Evolutionary conservation across 2,888 invertebrate species (phyloP), one percentile per base, ranked within the genome.

Genomic region (Acleris sparsana): DNA sequence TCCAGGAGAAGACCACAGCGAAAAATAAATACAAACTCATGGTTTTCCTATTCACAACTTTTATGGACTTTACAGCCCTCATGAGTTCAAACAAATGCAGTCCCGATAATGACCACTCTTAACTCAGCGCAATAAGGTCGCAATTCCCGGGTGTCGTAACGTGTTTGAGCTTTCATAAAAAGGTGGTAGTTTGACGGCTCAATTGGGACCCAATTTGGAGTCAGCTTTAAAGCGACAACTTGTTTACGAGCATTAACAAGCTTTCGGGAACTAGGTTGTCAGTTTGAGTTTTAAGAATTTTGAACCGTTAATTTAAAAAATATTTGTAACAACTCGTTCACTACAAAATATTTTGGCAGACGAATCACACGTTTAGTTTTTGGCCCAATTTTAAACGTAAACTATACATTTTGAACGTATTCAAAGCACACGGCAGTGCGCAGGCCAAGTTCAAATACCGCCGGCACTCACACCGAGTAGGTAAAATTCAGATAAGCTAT

Each of bases 121-220:
- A 56, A 46, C 20, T 16, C 52, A 1, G n/a, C 1, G 13, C 1
- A 3, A 9, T 57, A 66, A 61, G 18, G 55, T 61, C 22, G 51
- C 9, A 1, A 33, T 51, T 52, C 17, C 44, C 20, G 0, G 5
- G 33, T 53, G 18, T 43, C 6, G 25, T 49, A 20, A 48, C 25
- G 2, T n/a, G 63, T 59, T 46, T 7, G 57, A 17, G 43, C 20
- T 51, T 20, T 51, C 43, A 56, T 56, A 56, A 61, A 65, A 66
- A 66, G 61, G 65, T 66, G 65, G 51, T 17, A 56, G 52, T 66
- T 65, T 52, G 62, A 39, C 44, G 20, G 25, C 33, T 11, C 60
- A 49, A 65, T 58, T 22, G 57, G 18, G 46, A 52, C 53, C 43
- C 59, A 60, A 60, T 64, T 64, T 59, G 59, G 49, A 49, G 22